Conservation (phyloP, 2,113 vertebrate species). For the Aptenodytes forsteri region DNA sequence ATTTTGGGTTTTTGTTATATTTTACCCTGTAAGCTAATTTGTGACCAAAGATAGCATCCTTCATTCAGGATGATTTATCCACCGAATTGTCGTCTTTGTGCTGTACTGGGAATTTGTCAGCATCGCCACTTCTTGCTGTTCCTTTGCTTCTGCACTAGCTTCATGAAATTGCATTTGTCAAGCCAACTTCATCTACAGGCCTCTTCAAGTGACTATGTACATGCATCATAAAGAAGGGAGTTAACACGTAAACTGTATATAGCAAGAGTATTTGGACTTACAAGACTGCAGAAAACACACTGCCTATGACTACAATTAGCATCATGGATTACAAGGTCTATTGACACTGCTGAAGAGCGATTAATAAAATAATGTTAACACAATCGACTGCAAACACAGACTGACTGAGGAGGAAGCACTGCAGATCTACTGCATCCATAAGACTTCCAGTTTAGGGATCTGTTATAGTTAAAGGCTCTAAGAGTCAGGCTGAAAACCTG, state of each 20-base stretch:
- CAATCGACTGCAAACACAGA: not conserved
- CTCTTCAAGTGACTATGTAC: slow-evolving; percentile 79
- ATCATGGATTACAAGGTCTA: slow-evolving; percentile 39
- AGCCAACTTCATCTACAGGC: slow-evolving; percentile 74
- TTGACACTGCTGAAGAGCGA: slow-evolving; percentile 9
- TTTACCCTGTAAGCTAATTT: slow-evolving; percentile 79
- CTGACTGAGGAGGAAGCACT: slow-evolving; percentile 31
- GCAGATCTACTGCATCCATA: slow-evolving; percentile 3
- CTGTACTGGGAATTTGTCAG: slow-evolving; percentile 35
- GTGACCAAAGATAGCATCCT: slow-evolving; percentile 94
- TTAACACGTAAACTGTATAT: slow-evolving; percentile 72
- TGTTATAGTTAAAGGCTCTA: slow-evolving; percentile 10
- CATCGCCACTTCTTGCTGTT: slow-evolving; percentile 19
- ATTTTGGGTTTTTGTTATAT: slow-evolving; percentile 32
- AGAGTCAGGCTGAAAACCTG: slow-evolving; percentile 27
- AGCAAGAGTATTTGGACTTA: slow-evolving; percentile 69
- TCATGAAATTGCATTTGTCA: not conserved
- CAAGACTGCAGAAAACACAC: slow-evolving; percentile 69
- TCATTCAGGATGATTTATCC: slow-evolving; percentile 70
- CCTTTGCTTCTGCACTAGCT: slow-evolving; percentile 62
- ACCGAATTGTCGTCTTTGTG: slow-evolving; percentile 59
- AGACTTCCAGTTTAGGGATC: slow-evolving; percentile 20
- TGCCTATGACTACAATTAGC: slow-evolving; percentile 68
- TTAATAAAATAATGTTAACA: not conserved
- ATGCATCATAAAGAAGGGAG: slow-evolving; percentile 16